phyloP scores from a whole-genome alignment of 1,140 invertebrate species.

The Diachasma alloeum region DNA sequence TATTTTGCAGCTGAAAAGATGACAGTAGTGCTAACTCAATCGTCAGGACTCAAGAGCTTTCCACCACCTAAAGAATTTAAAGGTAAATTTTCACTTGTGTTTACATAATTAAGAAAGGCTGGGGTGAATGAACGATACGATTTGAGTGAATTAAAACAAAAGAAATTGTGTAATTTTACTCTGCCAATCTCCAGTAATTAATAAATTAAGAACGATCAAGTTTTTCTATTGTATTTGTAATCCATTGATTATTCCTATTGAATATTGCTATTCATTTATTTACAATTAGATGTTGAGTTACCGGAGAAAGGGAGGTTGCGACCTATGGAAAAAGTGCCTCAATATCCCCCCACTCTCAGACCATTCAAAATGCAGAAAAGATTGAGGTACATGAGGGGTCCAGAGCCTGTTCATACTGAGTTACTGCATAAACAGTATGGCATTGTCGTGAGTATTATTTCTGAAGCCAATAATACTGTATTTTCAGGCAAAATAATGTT shows the following conservation, averaged over 20 bases:
- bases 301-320: conserved; percentile 76
- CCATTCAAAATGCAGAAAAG: conserved; percentile 86
- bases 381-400: conserved; percentile 85
- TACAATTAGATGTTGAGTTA: conserved; percentile 72
- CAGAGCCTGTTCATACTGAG: conserved; percentile 84
- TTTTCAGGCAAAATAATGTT: no score
- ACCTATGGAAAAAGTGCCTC: conserved; percentile 77
- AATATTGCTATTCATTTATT: background rate
- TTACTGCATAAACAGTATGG: conserved; percentile 91
- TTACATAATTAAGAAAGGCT: no score
- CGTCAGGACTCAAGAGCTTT: conserved; percentile 72
- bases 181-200: background rate
- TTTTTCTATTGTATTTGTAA: conserved; percentile 16
- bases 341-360: conserved; percentile 70
- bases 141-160: no score
- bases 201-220: background rate
- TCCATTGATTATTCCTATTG: background rate
- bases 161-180: background rate
- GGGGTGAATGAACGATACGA: no score
- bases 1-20: conserved; percentile 7
- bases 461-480: background rate
- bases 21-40: conserved; percentile 46
- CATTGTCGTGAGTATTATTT: conserved; percentile 75
- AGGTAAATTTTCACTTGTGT: conserved; percentile 58
- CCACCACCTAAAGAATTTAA: conserved; percentile 63